These are phyloP conservation scores for Metalampra italica DNA, from an alignment of 2,888 invertebrate genomes.

Conservation along the genomic window DNA sequence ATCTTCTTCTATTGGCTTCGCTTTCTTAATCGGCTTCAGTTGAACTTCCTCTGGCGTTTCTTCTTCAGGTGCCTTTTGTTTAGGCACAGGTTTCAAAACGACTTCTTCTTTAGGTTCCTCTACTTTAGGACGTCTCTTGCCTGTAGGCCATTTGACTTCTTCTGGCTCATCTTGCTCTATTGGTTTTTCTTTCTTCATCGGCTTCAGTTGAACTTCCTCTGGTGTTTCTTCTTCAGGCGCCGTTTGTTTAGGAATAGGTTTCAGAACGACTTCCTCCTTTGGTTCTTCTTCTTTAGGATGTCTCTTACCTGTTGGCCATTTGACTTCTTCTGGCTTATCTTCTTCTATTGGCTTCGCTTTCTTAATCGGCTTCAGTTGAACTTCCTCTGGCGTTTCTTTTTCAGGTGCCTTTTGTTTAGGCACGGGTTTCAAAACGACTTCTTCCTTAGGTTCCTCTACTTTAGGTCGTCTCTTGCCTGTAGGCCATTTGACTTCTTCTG, in stretches of 20 bases:
- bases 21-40: slow-evolving; percentile 25
- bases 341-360: slow-evolving; percentile 27
- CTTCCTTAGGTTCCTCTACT: slow-evolving; percentile 23
- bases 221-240: slow-evolving; percentile 39
- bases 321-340: slow-evolving; percentile 55
- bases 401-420: slow-evolving; percentile 28
- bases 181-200: slow-evolving; percentile 31
- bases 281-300: slow-evolving; percentile 27
- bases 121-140: slow-evolving; percentile 32
- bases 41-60: slow-evolving; percentile 62
- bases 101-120: slow-evolving; percentile 33
- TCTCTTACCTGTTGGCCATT: slow-evolving; percentile 41
- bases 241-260: slow-evolving; percentile 31
- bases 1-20: slow-evolving; percentile 34
- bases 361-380: slow-evolving; percentile 42
- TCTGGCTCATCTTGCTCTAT: slow-evolving; percentile 41
- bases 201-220: slow-evolving; percentile 61
- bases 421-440: slow-evolving; percentile 65
- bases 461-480: slow-evolving; percentile 56
- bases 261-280: slow-evolving; percentile 31
- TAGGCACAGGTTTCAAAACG: slow-evolving; percentile 39
- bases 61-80: slow-evolving; percentile 32
- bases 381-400: slow-evolving; percentile 42
- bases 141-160: slow-evolving; percentile 54
- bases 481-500: slow-evolving; percentile 44